phyloP scores from a whole-genome alignment of 2,888 invertebrate genomes.

The Drosophila suboccidentalis region DNA sequence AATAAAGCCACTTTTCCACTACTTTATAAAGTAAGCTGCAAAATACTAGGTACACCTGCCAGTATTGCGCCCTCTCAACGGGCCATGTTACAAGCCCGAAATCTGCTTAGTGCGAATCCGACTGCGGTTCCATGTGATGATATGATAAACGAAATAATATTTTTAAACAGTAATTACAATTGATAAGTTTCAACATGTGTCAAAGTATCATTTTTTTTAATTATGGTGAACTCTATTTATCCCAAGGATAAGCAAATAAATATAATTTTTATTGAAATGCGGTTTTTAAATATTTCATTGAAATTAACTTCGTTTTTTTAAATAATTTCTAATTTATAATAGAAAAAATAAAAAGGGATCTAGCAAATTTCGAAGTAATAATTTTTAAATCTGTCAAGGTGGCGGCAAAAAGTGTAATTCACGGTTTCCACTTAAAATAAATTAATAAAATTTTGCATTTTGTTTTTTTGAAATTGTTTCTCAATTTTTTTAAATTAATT shows the following conservation, averaged over 20 bases:
- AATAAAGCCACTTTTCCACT: constrained; percentile 25
- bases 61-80: neutral
- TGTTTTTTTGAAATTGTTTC: too few species aligned
- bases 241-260: neutral
- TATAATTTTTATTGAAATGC: neutral
- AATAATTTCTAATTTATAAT: too few species aligned
- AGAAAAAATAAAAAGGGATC: too few species aligned
- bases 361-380: too few species aligned
- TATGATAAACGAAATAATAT: constrained; percentile 19
- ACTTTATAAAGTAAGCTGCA: constrained; percentile 28
- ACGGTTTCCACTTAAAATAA: too few species aligned
- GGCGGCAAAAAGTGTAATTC: too few species aligned
- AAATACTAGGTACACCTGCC: constrained; percentile 31
- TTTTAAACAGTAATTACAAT: constrained; percentile 21
- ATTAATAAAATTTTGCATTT: too few species aligned
- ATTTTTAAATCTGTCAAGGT: too few species aligned
- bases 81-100: constrained; percentile 17
- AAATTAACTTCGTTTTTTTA: too few species aligned
- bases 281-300: neutral
- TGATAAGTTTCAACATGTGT: neutral
- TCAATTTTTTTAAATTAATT: too few species aligned
- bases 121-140: neutral
- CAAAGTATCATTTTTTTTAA: neutral
- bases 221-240: neutral
- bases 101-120: neutral